Evolutionary conservation across 2,113 vertebrate genomes (phyloP).

Genomic region (Smithornis capensis): DNA sequence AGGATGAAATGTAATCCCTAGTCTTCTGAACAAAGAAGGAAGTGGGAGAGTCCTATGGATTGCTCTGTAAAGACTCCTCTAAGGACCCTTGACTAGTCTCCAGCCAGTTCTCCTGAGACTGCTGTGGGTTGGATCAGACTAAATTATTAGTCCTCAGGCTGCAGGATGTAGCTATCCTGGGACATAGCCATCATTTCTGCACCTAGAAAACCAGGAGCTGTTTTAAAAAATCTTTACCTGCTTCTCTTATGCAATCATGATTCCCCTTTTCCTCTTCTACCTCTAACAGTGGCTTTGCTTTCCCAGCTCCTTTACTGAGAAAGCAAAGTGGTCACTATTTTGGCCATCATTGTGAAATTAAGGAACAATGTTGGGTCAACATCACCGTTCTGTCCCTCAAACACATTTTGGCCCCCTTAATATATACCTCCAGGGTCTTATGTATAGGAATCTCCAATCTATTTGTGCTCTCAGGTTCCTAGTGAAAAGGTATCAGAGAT

Average conservation of each 20-base stretch:
- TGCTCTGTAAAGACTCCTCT: not conserved
- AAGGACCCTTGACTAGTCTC: accelerated
- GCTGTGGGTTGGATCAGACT: not conserved
- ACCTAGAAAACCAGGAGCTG: not conserved
- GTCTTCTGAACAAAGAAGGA: not conserved
- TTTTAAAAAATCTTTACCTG: not conserved
- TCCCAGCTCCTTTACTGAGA: not conserved
- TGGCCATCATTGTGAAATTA: accelerated
- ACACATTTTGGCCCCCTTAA: not conserved
- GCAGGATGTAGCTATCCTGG: not conserved
- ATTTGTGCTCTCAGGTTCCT: not conserved
- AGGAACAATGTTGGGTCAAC: not conserved
- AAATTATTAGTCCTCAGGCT: not conserved
- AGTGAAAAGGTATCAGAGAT: not conserved
- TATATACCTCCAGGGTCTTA: not conserved
- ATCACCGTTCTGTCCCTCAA: not conserved
- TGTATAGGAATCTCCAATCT: too few species aligned
- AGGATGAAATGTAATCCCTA: not conserved
- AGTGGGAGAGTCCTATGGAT: not conserved
- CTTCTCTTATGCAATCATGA: not conserved
- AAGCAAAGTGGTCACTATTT: not conserved
- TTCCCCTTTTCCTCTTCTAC: not conserved
- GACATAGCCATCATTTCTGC: not conserved
- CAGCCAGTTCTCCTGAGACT: not conserved
- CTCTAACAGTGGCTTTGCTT: not conserved